phyloP scores from a whole-genome alignment of 1,140 invertebrate species.

The Drosophila novamexicana region DNA sequence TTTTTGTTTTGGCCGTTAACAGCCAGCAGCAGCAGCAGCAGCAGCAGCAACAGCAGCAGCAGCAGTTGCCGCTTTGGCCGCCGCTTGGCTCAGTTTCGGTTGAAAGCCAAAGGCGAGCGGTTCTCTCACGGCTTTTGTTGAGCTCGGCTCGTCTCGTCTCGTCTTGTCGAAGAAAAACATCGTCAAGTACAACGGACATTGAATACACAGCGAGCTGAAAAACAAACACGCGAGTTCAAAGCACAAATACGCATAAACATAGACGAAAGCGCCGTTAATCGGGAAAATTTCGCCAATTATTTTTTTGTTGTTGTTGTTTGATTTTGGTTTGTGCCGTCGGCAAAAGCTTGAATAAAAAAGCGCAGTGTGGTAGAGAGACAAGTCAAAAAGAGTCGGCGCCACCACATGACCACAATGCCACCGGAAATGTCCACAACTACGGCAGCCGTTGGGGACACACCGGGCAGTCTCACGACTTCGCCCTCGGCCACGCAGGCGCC shows the following conservation, averaged over 20 bases:
- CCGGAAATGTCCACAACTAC: conserved; percentile 80
- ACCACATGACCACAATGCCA: conserved; percentile 83
- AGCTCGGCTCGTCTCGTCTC: conserved; percentile 26
- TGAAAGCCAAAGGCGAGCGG: conserved; percentile 79
- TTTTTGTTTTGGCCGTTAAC: conserved; percentile 19
- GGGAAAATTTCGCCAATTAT: conserved; percentile 9
- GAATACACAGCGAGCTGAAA: conserved; percentile 2
- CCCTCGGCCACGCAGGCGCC: conserved; percentile 86
- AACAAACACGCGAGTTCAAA: conserved; percentile 13
- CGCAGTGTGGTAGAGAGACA: conserved; percentile 9
- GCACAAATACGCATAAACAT: conserved; percentile 3
- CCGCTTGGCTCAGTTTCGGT: conserved; percentile 69
- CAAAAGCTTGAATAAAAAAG: conserved; percentile 2
- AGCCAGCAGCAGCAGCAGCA: conserved; percentile 5
- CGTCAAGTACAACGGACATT: conserved; percentile 8
- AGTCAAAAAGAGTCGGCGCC: conserved; percentile 6
- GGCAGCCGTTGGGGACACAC: conserved; percentile 68
- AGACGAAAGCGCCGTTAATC: conserved; percentile 10
- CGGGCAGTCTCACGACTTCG: conserved; percentile 33
- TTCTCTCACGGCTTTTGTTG: conserved; percentile 59
- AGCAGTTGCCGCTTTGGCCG: conserved; percentile 22
- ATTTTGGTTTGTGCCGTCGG: conserved; percentile 46
- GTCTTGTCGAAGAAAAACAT: neutral
- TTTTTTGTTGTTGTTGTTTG: conserved; percentile 42
- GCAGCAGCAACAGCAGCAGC: conserved; percentile 18